Evolutionary conservation across 92 coral and sea anemone species (phyloP).

Genomic region (Desmophyllum pertusum): DNA sequence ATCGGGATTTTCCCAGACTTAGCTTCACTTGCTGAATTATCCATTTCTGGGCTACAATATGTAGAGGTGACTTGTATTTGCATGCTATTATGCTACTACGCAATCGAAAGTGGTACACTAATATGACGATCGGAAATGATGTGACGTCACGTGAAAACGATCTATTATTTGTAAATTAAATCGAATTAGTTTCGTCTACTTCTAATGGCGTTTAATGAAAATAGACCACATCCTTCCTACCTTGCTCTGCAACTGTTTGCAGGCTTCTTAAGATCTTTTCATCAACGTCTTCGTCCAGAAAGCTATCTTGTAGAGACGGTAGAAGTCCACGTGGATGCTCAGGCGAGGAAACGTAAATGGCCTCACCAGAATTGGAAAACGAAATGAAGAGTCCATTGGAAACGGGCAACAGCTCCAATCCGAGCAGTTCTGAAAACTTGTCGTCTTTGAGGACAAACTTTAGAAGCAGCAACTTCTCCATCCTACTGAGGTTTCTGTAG

Average conservation of each 20-base stretch:
- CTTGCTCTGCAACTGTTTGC: slow-evolving; percentile 42
- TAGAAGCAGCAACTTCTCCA: slow-evolving; percentile 66
- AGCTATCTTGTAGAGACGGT: slow-evolving; percentile 65
- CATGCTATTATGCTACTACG: too few relatives aligned
- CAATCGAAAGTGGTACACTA: too few relatives aligned
- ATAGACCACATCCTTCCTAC: slow-evolving; percentile 19
- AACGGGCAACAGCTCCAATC: slow-evolving; percentile 76
- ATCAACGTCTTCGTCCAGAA: slow-evolving; percentile 64
- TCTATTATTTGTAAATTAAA: too few relatives aligned
- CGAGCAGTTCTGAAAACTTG: slow-evolving; percentile 49
- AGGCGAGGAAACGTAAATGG: slow-evolving; percentile 59
- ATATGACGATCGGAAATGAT: too few relatives aligned
- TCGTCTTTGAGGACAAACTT: slow-evolving; percentile 67
- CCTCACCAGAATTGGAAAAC: slow-evolving; percentile 29
- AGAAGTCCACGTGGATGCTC: slow-evolving; percentile 71
- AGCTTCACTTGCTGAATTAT: too few relatives aligned
- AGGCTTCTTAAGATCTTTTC: slow-evolving; percentile 25
- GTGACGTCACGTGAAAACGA: too few relatives aligned
- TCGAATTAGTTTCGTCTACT: too few relatives aligned
- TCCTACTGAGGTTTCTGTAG: slow-evolving; percentile 18
- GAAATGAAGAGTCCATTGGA: slow-evolving; percentile 53
- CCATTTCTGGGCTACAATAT: too few relatives aligned
- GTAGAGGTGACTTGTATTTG: too few relatives aligned
- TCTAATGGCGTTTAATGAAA: too few relatives aligned
- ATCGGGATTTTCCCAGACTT: too few relatives aligned